Evolutionary conservation across 2,113 vertebrate species (phyloP).

Genomic region (Pomatostomus ruficeps): DNA sequence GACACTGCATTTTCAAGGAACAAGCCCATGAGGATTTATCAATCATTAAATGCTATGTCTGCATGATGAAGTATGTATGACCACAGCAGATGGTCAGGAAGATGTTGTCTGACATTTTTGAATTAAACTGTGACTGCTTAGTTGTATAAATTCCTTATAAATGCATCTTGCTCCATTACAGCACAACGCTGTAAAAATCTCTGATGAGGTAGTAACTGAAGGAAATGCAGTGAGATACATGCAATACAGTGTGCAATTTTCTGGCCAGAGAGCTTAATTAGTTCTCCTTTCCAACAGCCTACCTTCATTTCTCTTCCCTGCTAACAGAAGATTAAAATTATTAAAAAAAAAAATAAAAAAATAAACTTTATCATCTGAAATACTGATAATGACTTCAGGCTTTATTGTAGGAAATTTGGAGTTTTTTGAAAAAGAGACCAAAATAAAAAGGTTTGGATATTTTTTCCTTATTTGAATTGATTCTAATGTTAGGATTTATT

Average conservation of each 20-base stretch:
- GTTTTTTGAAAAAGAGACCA: neutral
- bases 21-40: neutral
- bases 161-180: neutral
- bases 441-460: neutral
- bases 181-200: neutral
- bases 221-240: neutral
- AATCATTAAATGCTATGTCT: neutral
- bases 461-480: neutral
- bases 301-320: neutral
- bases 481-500: constrained; percentile 29
- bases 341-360: neutral
- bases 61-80: neutral
- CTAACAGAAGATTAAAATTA: neutral
- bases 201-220: neutral
- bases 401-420: neutral
- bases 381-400: neutral
- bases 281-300: neutral
- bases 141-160: neutral
- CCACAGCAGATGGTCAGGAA: neutral
- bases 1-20: neutral
- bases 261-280: neutral
- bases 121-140: neutral
- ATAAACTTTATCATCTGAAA: neutral
- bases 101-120: neutral
- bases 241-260: neutral